Evolutionary conservation across 2,797 vertebrate genomes (phyloP).

Genomic region (Macrochelys suwanniensis): DNA sequence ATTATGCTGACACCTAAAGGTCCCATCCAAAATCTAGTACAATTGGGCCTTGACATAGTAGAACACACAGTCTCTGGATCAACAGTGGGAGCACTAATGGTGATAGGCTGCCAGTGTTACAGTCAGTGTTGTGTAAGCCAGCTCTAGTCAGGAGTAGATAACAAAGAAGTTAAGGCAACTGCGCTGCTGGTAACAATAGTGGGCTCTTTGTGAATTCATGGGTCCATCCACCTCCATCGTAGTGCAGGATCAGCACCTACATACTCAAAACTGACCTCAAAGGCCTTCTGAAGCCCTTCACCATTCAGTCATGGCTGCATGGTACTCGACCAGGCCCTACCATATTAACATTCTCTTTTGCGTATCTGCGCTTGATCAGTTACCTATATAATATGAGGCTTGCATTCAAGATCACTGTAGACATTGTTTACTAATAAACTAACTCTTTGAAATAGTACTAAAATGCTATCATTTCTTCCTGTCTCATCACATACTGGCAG

Average conservation of each 20-base stretch:
- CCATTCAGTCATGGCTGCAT: background rate
- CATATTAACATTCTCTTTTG: background rate
- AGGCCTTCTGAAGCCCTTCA: background rate
- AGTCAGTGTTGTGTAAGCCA: too few relatives aligned
- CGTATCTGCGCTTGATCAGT: background rate
- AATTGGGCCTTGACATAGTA: too few relatives aligned
- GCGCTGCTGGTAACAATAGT: too few relatives aligned
- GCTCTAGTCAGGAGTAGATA: too few relatives aligned
- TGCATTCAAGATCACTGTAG: background rate
- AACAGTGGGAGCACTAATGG: too few relatives aligned
- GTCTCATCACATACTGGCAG: background rate
- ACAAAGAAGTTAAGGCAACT: too few relatives aligned
- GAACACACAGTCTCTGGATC: background rate
- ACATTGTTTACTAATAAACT: background rate
- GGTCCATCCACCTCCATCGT: background rate
- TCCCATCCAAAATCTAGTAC: background rate
- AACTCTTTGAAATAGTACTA: background rate
- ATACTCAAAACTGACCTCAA: background rate
- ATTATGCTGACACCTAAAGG: background rate
- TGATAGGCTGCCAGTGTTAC: too few relatives aligned
- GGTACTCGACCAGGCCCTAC: background rate
- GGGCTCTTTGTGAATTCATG: background rate
- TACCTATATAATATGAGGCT: background rate
- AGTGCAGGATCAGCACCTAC: rapidly evolving
- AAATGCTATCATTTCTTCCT: background rate